phyloP scores from a whole-genome alignment of 2,797 vertebrate genomes.

The Lithobates sylvaticus region DNA sequence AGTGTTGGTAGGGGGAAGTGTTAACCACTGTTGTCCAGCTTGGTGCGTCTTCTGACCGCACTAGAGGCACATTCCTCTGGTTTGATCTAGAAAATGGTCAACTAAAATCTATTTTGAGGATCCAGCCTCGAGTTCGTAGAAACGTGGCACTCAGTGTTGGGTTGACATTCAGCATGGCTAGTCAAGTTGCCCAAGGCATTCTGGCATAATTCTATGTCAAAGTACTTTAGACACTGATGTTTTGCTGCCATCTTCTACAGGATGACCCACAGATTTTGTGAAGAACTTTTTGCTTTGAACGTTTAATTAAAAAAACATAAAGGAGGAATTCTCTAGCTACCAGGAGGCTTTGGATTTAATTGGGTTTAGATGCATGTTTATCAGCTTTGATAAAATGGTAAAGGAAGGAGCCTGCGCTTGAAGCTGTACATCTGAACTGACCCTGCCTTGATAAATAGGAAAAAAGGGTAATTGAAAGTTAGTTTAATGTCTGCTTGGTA shows the following conservation, averaged over 20 bases:
- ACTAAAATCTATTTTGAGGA: too few relatives aligned
- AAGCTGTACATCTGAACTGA: conserved; percentile 18
- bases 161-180: too few relatives aligned
- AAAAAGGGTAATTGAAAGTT: conserved; percentile 32
- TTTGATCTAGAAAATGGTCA: too few relatives aligned
- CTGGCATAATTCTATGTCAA: too few relatives aligned
- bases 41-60: too few relatives aligned
- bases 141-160: too few relatives aligned
- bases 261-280: not conserved
- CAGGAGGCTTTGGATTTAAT: conserved; percentile 41
- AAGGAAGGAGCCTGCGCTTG: conserved; percentile 21
- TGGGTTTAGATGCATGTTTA: conserved; percentile 48
- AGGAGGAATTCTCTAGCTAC: conserved; percentile 21
- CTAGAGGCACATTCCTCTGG: too few relatives aligned
- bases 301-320: not conserved
- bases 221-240: too few relatives aligned
- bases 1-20: too few relatives aligned
- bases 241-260: not conserved
- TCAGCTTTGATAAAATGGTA: conserved; percentile 50
- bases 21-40: too few relatives aligned
- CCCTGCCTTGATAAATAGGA: conserved; percentile 22
- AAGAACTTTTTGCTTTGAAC: conserved; percentile 19
- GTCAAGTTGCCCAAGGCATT: too few relatives aligned
- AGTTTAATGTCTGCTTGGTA: conserved; percentile 30
- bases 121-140: too few relatives aligned